Evolutionary conservation across 1,140 invertebrate species (phyloP).

Genomic region (Drosophila quadrilineata): DNA sequence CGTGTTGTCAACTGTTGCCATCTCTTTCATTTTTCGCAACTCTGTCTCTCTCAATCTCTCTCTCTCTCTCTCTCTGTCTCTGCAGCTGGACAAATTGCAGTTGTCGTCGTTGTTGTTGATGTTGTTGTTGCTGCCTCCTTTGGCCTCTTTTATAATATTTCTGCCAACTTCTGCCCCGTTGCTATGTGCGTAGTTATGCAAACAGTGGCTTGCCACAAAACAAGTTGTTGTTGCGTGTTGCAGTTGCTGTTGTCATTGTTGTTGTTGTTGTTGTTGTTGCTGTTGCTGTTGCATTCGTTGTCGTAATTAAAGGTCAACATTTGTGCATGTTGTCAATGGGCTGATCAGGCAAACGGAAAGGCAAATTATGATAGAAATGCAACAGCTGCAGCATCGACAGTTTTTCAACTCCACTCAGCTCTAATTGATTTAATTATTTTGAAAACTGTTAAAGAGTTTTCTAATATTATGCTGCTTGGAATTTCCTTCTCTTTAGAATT

Average conservation of each 20-base stretch:
- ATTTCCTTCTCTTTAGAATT: too few relatives aligned
- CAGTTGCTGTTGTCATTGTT: slow-evolving; percentile 15
- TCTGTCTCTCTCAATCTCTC: slow-evolving; percentile 13
- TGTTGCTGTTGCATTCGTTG: slow-evolving; percentile 53
- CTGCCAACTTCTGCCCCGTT: slow-evolving; percentile 35
- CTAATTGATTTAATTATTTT: not conserved
- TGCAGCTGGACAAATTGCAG: slow-evolving; percentile 77
- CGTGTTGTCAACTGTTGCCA: slow-evolving; percentile 40
- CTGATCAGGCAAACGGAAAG: slow-evolving; percentile 25
- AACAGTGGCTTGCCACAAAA: slow-evolving; percentile 64
- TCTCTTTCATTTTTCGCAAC: slow-evolving; percentile 1
- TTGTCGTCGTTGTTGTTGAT: slow-evolving; percentile 59
- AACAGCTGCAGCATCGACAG: slow-evolving; percentile 6
- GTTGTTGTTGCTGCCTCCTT: slow-evolving; percentile 41
- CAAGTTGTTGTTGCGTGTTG: slow-evolving; percentile 56
- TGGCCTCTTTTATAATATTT: slow-evolving; percentile 37
- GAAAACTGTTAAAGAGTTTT: too few relatives aligned
- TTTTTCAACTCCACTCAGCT: not conserved
- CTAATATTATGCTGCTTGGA: too few relatives aligned
- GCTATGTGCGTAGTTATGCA: slow-evolving; percentile 74
- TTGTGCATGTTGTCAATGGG: slow-evolving; percentile 74
- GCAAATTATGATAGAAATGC: slow-evolving; percentile 10
- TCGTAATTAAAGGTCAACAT: slow-evolving; percentile 78
- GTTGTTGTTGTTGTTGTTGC: slow-evolving; percentile 30
- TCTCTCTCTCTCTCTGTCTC: not conserved